Conservation (phyloP, 2,888 invertebrate genomes). For the Amorpha juglandis region DNA sequence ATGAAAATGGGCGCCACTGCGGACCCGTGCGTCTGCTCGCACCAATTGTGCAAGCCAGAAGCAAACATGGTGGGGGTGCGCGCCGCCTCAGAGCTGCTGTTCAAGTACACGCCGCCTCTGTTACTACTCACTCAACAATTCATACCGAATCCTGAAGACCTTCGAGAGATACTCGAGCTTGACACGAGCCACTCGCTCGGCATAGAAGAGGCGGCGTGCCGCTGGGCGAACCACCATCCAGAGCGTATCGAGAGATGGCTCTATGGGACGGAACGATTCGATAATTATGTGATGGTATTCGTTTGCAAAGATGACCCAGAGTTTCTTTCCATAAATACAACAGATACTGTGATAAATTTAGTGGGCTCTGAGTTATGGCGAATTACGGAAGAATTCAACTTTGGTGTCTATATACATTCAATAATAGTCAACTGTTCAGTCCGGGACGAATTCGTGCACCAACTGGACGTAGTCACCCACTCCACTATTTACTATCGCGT, state of each 20-base stretch:
- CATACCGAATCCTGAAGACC: background rate
- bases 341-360: background rate
- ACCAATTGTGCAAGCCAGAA: background rate
- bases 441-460: background rate
- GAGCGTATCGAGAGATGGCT: constrained; percentile 12
- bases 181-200: constrained; percentile 20
- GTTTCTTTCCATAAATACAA: background rate
- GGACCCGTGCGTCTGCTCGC: background rate
- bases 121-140: background rate
- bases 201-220: constrained; percentile 33
- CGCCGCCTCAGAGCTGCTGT: background rate
- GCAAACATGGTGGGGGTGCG: background rate
- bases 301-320: constrained; percentile 39
- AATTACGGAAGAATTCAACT: background rate
- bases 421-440: background rate
- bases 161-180: constrained; percentile 30
- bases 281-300: constrained; percentile 25
- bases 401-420: background rate
- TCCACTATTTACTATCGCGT: background rate
- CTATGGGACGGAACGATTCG: constrained; percentile 6
- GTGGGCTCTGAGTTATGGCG: background rate
- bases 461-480: background rate
- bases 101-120: constrained; percentile 27
- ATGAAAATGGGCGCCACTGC: background rate
- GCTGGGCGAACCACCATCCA: background rate